These are phyloP conservation scores for Listrodromus nycthemerus DNA, from an alignment of 2,888 invertebrate species.

Conservation along the genomic window DNA sequence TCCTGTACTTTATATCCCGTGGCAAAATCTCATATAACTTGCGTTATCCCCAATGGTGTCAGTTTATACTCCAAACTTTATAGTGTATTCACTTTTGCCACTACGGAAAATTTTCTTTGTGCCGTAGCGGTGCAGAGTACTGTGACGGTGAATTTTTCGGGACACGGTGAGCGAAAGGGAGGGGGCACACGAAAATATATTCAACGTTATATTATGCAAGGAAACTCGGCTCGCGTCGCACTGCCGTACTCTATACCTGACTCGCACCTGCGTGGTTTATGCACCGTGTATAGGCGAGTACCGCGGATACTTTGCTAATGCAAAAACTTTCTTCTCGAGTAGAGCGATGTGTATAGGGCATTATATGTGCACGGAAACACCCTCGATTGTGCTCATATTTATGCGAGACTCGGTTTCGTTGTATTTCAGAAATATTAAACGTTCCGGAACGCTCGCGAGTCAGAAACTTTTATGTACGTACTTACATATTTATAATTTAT, in stretches of 20 bases:
- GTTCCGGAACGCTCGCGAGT: conserved; percentile 35
- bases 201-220: conserved; percentile 47
- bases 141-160: conserved; percentile 5
- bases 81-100: conserved; percentile 30
- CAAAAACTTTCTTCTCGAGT: conserved; percentile 69
- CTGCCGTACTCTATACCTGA: conserved; percentile 34
- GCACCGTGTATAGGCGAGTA: conserved; percentile 23
- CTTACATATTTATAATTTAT: neutral
- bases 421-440: conserved; percentile 71
- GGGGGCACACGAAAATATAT: conserved; percentile 42
- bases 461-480: conserved; percentile 63
- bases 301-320: conserved; percentile 70
- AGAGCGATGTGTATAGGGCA: conserved; percentile 35
- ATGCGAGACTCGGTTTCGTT: conserved; percentile 61
- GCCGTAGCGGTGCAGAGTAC: conserved; percentile 7
- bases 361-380: conserved; percentile 33
- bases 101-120: conserved; percentile 19
- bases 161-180: neutral
- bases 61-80: conserved; percentile 47
- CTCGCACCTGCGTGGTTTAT: conserved; percentile 55
- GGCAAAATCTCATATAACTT: conserved; percentile 24
- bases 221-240: conserved; percentile 22
- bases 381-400: conserved; percentile 68
- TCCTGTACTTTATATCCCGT: neutral
- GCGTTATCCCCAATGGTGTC: conserved; percentile 39